phyloP scores from a whole-genome alignment of 2,797 vertebrate species.

The Darevskia nairensis region DNA sequence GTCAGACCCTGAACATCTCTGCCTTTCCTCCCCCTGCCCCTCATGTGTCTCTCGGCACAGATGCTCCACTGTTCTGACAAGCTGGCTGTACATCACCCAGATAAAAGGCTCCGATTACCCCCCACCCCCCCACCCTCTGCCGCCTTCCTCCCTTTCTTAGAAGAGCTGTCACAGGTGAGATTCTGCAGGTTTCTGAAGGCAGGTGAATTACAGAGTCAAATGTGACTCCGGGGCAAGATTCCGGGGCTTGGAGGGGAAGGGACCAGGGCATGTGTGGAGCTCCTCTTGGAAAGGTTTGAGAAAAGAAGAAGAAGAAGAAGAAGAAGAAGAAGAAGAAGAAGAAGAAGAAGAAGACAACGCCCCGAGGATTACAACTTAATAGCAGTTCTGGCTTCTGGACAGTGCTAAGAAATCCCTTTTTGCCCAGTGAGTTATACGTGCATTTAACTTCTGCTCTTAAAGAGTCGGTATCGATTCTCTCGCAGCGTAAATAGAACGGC shows the following conservation, averaged over 20 bases:
- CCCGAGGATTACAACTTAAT: neutral
- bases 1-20: constrained; percentile 38
- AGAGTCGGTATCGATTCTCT: neutral
- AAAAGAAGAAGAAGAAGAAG: too few relatives aligned
- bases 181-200: constrained; percentile 62
- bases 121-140: neutral
- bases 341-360: neutral
- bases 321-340: neutral
- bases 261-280: constrained; percentile 26
- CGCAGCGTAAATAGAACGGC: neutral
- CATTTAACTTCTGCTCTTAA: constrained; percentile 1
- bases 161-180: constrained; percentile 69
- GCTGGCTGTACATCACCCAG: constrained; percentile 66
- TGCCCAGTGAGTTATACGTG: neutral
- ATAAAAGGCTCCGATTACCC: constrained; percentile 60
- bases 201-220: constrained; percentile 65
- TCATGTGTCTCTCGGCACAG: constrained; percentile 53
- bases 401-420: constrained; percentile 42
- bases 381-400: constrained; percentile 40
- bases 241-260: constrained; percentile 11
- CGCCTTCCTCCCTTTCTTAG: constrained; percentile 48
- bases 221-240: constrained; percentile 59
- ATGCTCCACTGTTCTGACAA: constrained; percentile 45
- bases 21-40: constrained; percentile 38
- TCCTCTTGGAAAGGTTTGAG: constrained; percentile 31